Base-by-base conservation (phyloP, 2,888 invertebrate species). In the Amiota communis region DNA sequence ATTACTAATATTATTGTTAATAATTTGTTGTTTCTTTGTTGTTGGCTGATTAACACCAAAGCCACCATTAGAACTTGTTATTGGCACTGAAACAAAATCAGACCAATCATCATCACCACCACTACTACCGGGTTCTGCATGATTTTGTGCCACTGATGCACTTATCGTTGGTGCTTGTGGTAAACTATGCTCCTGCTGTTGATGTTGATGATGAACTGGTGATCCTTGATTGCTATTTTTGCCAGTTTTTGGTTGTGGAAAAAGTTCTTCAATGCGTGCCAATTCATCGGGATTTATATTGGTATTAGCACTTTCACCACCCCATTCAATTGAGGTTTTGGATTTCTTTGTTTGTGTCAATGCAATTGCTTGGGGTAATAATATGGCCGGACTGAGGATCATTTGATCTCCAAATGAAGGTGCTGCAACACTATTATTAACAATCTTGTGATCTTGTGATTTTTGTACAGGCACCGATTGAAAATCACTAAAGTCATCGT, bases 21-120 rank as follows among this genome's bases (percentile, higher is more conserved):
- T 53, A 13, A 53, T 0, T 8, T 75, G 59, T 73, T 75, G 72
- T 74, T 76, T 12, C 49, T 53, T 17, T 51, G 49, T 11, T 47
- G 17, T 49, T 49, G 1, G 48, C 64, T 8, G 69, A 15, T 51
- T 51, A n/a, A n/a, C n/a, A 36, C 36, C 36, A 6, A 36, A 36
- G 36, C 36, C 2, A 6, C 36, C 36, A 36, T 36, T 36, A 6
- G 36, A 36, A 36, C 36, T 36, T 63, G 23, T 74, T 68, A 47
- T 78, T 8, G 87, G 87, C 75, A 90, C 85, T 75, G 89, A 91
- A 48, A 92, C 90, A 87, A 92, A 92, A 78, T 92, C 92, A 3
- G 91, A 90, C 92, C 92, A 92, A 78, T 92, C 92, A 72, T 92
- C 92, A 68, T 92, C 91, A 36, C 36, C 36, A 36, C 4, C 36